Evolutionary conservation across 2,888 invertebrate genomes (phyloP).

Genomic region (Cephus pygmeus): DNA sequence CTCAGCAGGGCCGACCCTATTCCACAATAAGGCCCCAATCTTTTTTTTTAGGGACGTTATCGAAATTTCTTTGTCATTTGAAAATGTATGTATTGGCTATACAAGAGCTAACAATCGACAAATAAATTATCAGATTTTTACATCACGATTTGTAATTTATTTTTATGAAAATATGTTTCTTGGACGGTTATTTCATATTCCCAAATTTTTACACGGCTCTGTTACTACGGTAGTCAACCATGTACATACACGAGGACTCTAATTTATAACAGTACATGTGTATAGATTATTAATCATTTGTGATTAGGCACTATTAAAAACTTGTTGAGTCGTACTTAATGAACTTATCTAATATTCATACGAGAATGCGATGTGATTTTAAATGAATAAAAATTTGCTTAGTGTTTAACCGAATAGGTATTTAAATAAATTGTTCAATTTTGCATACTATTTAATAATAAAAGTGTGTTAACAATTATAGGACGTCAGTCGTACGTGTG

Average conservation of each 20-base stretch:
- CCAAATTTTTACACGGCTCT: background rate
- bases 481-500: background rate
- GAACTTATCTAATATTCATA: background rate
- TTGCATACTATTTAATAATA: background rate
- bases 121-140: background rate
- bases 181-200: background rate
- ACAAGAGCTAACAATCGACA: background rate
- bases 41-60: background rate
- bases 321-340: background rate
- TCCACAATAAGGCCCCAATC: background rate
- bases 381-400: background rate
- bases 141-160: background rate
- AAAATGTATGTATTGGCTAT: background rate
- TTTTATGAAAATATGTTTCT: background rate
- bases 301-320: background rate
- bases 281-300: background rate
- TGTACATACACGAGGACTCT: background rate
- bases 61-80: background rate
- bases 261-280: background rate
- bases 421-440: background rate
- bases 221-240: background rate
- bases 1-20: background rate
- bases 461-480: background rate
- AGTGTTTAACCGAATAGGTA: background rate
- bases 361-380: background rate